These are phyloP conservation scores for Dolichoris vasculosae DNA, from an alignment of 1,140 invertebrate genomes.

Conservation along the genomic window DNA sequence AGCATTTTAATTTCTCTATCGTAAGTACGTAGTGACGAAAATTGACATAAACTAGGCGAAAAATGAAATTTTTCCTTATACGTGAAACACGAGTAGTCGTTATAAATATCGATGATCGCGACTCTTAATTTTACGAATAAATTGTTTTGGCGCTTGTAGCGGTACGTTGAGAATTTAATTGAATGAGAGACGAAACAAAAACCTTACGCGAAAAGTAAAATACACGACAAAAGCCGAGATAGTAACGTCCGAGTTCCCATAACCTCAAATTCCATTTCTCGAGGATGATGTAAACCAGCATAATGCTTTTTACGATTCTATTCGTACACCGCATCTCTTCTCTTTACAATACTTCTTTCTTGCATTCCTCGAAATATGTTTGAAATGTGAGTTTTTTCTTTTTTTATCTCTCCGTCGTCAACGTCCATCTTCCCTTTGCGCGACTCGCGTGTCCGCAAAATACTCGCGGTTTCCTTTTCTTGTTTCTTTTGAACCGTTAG, in stretches of 20 bases:
- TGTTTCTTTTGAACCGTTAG: neutral
- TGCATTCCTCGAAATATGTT: neutral
- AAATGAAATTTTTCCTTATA: too few relatives aligned
- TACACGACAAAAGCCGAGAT: neutral
- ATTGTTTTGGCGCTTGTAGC: too few relatives aligned
- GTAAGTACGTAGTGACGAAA: too few relatives aligned
- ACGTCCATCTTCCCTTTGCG: too few relatives aligned
- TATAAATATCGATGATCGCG: too few relatives aligned
- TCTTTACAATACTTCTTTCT: neutral
- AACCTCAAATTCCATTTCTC: constrained; percentile 18
- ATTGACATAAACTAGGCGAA: too few relatives aligned
- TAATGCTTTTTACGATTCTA: neutral
- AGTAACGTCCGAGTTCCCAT: neutral
- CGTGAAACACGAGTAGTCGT: too few relatives aligned
- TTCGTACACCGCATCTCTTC: neutral
- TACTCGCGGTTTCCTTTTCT: neutral
- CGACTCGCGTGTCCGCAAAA: neutral
- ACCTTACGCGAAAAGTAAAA: neutral
- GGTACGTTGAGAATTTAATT: too few relatives aligned
- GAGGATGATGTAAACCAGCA: neutral
- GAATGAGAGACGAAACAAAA: too few relatives aligned
- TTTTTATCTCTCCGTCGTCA: neutral
- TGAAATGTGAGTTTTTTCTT: neutral
- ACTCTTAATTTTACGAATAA: too few relatives aligned
- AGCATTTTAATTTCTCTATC: too few relatives aligned